Percentiles rank a stretch among this genome's conserved stretches.
Conservation (phyloP, 37 sponge, comb jelly and placozoan species). For the Crambe crambe region DNA sequence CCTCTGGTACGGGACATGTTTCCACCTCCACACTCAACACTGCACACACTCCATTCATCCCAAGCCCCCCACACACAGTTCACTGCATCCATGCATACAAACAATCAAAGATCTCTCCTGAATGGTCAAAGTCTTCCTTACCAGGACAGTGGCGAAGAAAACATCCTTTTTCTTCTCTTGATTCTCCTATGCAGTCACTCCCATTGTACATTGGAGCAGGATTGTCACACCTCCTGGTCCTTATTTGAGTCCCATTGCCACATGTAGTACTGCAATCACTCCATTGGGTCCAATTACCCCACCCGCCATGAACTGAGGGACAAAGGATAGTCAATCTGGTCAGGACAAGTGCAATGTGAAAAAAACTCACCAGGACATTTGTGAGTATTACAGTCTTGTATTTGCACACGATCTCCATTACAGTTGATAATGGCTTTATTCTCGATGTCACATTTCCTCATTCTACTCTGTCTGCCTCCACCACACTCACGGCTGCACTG, state of each 20-base stretch:
- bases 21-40: constrained; percentile 51
- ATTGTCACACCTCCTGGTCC: constrained; percentile 40
- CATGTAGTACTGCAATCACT: constrained; percentile 64
- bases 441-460: constrained; percentile 50
- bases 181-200: constrained; percentile 48
- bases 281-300: constrained; percentile 65
- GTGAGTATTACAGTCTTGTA: constrained; percentile 44
- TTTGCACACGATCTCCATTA: constrained; percentile 25
- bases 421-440: constrained; percentile 28
- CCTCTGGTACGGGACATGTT: constrained; percentile 33
- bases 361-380: constrained; percentile 54
- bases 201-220: constrained; percentile 61
- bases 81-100: constrained; percentile 30
- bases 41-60: constrained; percentile 66
- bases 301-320: constrained; percentile 65
- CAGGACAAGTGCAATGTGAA: background rate
- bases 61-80: constrained; percentile 72
- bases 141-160: constrained; percentile 58
- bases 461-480: constrained; percentile 56
- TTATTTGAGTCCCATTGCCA: constrained; percentile 46
- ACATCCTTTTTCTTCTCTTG: constrained; percentile 22
- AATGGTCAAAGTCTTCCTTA: constrained; percentile 20
- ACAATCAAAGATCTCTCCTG: background rate
- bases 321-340: background rate
- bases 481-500: constrained; percentile 66